These are phyloP conservation scores for Yponomeuta cagnagella DNA, from an alignment of 2,888 invertebrate species.

Conservation along the genomic window DNA sequence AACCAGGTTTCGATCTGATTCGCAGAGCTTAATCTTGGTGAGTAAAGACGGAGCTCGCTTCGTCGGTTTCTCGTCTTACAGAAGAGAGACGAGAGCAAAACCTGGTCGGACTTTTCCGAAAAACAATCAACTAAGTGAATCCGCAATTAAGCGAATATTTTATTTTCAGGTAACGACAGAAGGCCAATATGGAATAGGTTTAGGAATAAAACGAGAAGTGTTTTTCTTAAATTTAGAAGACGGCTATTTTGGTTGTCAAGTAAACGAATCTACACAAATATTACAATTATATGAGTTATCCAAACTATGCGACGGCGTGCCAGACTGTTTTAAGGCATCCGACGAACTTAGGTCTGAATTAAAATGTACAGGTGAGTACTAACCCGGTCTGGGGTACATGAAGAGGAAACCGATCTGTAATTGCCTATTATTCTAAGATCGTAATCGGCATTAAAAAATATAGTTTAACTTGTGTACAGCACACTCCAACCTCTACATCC, in stretches of 20 bases:
- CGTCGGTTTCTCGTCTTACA: no score
- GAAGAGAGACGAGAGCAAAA: no score
- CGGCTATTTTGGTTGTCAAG: constrained; percentile 98
- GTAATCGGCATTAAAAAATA: not conserved
- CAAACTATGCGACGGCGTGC: constrained; percentile 92
- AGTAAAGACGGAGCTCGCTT: no score
- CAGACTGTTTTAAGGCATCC: constrained; percentile 93
- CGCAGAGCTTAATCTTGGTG: no score
- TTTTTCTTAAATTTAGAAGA: constrained; percentile 98
- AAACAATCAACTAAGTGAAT: no score
- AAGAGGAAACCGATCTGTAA: not conserved
- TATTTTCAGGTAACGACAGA: constrained; percentile 82
- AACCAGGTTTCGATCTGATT: no score
- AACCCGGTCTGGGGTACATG: not conserved
- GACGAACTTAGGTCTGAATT: constrained; percentile 93
- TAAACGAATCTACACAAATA: constrained; percentile 96
- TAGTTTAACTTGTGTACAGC: not conserved
- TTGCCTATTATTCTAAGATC: not conserved
- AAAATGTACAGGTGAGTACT: constrained; percentile 92
- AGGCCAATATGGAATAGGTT: constrained; percentile 86
- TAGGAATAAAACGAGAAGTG: constrained; percentile 92
- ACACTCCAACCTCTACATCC: not conserved
- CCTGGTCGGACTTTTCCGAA: no score
- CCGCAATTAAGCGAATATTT: not conserved
- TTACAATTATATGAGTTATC: constrained; percentile 96